Percentiles rank a stretch among this genome's conserved stretches.
Conservation (phyloP, 2,113 vertebrate species). For the Loxodonta africana region DNA sequence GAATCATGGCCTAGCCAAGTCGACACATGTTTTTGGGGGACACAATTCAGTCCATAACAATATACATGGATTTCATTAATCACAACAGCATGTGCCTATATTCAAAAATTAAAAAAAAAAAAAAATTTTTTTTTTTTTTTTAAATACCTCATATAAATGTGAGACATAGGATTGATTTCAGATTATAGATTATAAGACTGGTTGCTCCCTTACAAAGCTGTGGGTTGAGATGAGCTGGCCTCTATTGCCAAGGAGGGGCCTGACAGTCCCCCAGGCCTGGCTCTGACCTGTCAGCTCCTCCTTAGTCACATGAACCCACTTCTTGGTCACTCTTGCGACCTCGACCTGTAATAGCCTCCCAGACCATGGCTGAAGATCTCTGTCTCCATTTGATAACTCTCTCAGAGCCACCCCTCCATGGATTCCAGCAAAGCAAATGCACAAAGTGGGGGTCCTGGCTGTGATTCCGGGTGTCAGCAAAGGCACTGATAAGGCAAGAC, state of each 20-base stretch:
- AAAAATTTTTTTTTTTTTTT: too few species aligned
- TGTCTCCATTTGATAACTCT: not conserved
- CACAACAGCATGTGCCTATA: not conserved
- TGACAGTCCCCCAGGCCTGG: not conserved
- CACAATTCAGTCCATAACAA: not conserved
- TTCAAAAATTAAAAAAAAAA: not conserved
- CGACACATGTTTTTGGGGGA: too few species aligned
- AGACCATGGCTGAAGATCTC: not conserved
- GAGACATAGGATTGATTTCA: not conserved
- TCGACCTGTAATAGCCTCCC: too few species aligned
- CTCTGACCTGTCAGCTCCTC: not conserved
- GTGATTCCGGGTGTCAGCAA: not conserved
- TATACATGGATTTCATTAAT: not conserved
- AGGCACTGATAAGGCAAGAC: not conserved
- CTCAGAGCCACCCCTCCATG: fast-evolving
- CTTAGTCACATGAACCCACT: fast-evolving
- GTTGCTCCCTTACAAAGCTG: fast-evolving
- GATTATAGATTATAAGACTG: not conserved
- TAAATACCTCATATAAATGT: not conserved
- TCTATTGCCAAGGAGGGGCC: not conserved
- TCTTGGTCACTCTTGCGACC: not conserved
- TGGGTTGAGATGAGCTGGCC: not conserved
- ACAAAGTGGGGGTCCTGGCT: too few species aligned
- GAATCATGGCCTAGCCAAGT: too few species aligned
- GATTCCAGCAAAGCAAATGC: not conserved